A percentile compares a stretch with the other conserved stretches of the same genome.
These are phyloP conservation scores for Sinosuthora webbiana DNA, from an alignment of 2,113 vertebrate genomes.

Conservation along the genomic window DNA sequence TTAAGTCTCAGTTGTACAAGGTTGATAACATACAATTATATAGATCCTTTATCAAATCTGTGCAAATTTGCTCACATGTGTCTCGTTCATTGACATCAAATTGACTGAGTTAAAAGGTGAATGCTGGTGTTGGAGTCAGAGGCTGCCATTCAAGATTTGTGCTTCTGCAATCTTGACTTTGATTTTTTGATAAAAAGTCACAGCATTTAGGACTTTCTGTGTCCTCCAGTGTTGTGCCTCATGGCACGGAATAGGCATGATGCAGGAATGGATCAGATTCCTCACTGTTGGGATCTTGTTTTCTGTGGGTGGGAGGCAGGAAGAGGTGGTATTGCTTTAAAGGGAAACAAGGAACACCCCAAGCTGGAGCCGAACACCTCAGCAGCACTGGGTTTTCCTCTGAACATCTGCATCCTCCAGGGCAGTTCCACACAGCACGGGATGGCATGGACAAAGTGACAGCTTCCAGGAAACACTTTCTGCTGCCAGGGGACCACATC, in stretches of 20 bases:
- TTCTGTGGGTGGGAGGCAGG: neutral
- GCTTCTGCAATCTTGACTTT: neutral
- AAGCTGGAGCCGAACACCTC: neutral
- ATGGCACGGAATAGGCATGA: accelerated
- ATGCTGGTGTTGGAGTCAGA: neutral
- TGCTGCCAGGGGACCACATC: neutral
- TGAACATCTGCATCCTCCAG: neutral
- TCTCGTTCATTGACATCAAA: neutral
- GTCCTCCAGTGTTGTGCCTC: neutral
- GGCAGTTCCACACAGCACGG: accelerated
- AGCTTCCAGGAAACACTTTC: neutral
- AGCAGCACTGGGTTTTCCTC: neutral
- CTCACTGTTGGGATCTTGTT: neutral
- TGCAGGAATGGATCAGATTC: neutral
- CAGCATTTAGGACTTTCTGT: neutral
- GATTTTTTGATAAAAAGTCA: neutral
- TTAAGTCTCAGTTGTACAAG: neutral
- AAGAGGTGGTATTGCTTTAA: accelerated
- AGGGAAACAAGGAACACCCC: neutral
- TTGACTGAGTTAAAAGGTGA: neutral
- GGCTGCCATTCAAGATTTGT: neutral
- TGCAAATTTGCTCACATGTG: neutral
- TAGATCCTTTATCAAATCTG: neutral
- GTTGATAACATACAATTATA: neutral
- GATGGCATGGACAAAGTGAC: neutral